Conservation (phyloP, 1,140 invertebrate genomes). For the Drosophila prosaltans region DNA sequence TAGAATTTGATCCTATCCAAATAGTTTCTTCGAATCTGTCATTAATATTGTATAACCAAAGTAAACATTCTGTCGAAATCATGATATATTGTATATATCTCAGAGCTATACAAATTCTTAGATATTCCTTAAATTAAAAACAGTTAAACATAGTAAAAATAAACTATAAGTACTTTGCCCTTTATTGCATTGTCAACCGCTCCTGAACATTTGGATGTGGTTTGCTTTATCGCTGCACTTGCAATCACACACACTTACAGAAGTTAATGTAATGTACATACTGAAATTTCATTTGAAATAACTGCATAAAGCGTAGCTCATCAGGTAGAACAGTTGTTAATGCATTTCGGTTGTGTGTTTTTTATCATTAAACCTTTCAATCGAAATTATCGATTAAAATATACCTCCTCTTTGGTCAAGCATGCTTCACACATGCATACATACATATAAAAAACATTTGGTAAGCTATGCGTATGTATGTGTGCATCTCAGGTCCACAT, state of each 20-base stretch:
- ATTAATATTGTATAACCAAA: too few species aligned
- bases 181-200: neutral
- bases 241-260: neutral
- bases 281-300: neutral
- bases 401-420: slow-evolving; percentile 41
- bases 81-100: too few species aligned
- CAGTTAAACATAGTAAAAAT: neutral
- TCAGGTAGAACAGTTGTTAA: slow-evolving; percentile 12
- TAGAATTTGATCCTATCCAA: too few species aligned
- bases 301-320: slow-evolving; percentile 1
- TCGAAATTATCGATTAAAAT: slow-evolving; percentile 53
- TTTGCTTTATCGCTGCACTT: slow-evolving; percentile 17
- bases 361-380: slow-evolving; percentile 13
- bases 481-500: slow-evolving; percentile 3
- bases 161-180: neutral
- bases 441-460: neutral
- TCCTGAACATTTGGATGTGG: slow-evolving; percentile 2
- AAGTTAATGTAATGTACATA: neutral
- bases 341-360: slow-evolving; percentile 16
- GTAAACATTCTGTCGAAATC: too few species aligned
- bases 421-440: slow-evolving; percentile 58
- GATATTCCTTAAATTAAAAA: too few species aligned
- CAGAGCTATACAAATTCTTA: too few species aligned
- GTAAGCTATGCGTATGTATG: slow-evolving; percentile 11
- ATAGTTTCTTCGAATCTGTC: too few species aligned